Percentiles rank a stretch among this genome's conserved stretches.
These are phyloP conservation scores for Myrmophylax atrothorax DNA, from an alignment of 2,113 vertebrate species.

Conservation along the genomic window DNA sequence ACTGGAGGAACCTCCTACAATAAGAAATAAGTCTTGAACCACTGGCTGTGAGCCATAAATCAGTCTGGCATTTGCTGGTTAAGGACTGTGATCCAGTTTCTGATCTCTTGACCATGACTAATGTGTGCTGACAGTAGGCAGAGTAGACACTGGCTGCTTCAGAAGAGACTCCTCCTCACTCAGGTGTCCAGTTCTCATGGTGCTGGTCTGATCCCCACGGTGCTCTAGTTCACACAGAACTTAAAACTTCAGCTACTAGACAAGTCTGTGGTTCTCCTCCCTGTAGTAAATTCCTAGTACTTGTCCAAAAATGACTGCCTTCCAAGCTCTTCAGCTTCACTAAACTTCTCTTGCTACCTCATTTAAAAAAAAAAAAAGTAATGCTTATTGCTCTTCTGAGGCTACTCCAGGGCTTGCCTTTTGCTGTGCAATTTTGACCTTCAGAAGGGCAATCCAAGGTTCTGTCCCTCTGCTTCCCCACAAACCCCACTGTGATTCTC, in stretches of 20 bases:
- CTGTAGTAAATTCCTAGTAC: slow-evolving; percentile 37
- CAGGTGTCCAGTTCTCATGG: slow-evolving; percentile 77
- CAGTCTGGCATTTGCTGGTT: slow-evolving; percentile 19
- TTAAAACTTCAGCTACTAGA: slow-evolving; percentile 53
- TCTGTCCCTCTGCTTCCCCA: slow-evolving; percentile 29
- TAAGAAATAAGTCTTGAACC: neutral
- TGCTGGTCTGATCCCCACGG: slow-evolving; percentile 57
- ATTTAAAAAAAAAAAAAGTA: neutral
- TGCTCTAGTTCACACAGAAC: slow-evolving; percentile 41
- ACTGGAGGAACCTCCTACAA: neutral
- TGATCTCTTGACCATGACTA: slow-evolving; percentile 80
- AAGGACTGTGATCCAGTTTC: slow-evolving; percentile 81
- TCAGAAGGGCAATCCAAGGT: neutral
- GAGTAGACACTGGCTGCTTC: slow-evolving; percentile 79
- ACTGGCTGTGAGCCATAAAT: neutral
- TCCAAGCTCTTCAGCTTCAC: slow-evolving; percentile 52
- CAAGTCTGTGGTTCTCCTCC: slow-evolving; percentile 34
- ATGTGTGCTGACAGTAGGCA: slow-evolving; percentile 77
- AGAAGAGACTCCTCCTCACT: slow-evolving; percentile 76
- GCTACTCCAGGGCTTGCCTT: slow-evolving; percentile 41
- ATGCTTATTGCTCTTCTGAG: slow-evolving; percentile 20
- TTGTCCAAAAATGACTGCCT: slow-evolving; percentile 52
- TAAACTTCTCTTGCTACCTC: slow-evolving; percentile 54
- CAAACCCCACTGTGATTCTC: neutral
- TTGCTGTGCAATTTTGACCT: neutral